Base-by-base conservation (phyloP, 2,888 invertebrate species). In the Aphodius granarius region DNA sequence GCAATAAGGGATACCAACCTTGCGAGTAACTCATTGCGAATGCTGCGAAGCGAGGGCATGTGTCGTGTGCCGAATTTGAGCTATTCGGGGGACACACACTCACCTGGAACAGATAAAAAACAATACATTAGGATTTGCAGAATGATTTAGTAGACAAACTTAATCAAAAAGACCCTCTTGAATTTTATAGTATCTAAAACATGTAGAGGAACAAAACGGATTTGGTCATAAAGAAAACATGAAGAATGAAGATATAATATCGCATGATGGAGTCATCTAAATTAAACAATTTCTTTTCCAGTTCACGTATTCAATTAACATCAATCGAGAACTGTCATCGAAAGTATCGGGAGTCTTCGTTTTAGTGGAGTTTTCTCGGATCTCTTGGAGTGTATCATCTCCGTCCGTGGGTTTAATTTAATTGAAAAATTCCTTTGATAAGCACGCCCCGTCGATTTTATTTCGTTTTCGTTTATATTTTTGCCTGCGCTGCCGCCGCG, bases 21-120 rank as follows among this genome's bases (percentile, higher is more conserved):
- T 86, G 86, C 81, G 85, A 85, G 82, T 84, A 84, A 82, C 83
- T 86, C 86, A 86, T 86, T 82, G 83, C 84, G 82, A 20, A 68
- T 21, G 68, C 68, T 68, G 22, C 68, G 20, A 83, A 83, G 83
- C 82, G 83, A 80, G 83, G 80, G 83, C 85, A 86, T 85, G 85
- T 85, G 85, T 84, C 84, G 82, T 78, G 77, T 78, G 80, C 80
- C 82, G 79, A 81, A 81, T 77, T 78, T 80, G 77, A 80, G 78
- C 78, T 78, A 77, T 80, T 81, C 82, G 79, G 80, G 80, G 81
- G 83, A 83, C 83, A 83, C 83, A 83, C 84, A 86, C 85, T 86
- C 86, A 86, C 86, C 86, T 86, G 83, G 77, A 85, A 85, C 78
- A 77, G 82, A 78, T 70, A 78, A 72, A 75, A 73, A 71, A 74